Percentiles rank a stretch among this genome's conserved stretches.
Conservation (phyloP, 1,140 invertebrate species). For the Octopus sinensis region DNA sequence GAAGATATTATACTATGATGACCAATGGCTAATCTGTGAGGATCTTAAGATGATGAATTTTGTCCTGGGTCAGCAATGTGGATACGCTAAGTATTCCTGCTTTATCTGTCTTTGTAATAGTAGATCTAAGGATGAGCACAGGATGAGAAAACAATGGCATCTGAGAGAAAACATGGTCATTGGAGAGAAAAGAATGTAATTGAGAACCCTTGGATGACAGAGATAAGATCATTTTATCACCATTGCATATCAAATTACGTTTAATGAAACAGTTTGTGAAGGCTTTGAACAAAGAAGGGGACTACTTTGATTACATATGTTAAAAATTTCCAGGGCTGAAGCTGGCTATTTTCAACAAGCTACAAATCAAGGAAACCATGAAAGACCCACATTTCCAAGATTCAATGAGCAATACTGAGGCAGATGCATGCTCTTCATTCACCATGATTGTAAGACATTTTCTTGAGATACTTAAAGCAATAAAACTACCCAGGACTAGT, state of each 20-base stretch:
- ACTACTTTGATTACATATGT: background rate
- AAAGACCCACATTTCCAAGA: background rate
- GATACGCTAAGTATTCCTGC: background rate
- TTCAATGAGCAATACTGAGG: background rate
- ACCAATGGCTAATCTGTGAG: background rate
- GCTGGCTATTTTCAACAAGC: background rate
- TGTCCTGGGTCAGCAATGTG: too few species aligned
- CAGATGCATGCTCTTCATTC: background rate
- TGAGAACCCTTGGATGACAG: too few species aligned
- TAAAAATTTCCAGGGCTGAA: background rate
- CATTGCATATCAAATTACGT: background rate
- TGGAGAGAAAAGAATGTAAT: too few species aligned
- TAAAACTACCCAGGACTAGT: background rate
- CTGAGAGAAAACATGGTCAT: too few species aligned
- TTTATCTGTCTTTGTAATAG: background rate
- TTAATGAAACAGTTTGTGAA: slow-evolving; percentile 1
- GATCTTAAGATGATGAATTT: too few species aligned
- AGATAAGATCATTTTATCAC: background rate
- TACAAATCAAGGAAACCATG: background rate
- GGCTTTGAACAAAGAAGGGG: background rate
- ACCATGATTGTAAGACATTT: background rate
- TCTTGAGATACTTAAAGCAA: background rate
- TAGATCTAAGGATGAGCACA: background rate
- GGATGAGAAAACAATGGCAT: background rate
- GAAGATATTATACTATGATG: background rate